Base-by-base conservation (phyloP, 2,113 vertebrate genomes). In the Pristiophorus japonicus region DNA sequence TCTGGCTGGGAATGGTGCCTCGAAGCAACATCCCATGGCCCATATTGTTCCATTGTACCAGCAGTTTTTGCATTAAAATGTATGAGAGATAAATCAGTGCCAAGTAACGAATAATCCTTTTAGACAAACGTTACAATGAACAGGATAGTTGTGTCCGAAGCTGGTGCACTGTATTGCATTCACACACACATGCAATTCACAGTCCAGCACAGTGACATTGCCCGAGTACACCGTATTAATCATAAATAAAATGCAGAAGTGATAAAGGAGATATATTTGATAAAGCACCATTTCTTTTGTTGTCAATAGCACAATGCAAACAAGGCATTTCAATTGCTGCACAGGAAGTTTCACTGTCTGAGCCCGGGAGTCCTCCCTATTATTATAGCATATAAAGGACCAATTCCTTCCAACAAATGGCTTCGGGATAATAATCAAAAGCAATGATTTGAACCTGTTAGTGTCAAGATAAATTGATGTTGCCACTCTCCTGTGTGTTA, bases 401-500 rank as follows among this genome's bases (percentile, higher is more conserved):
- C 30, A 16, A 90, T 59, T 90, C 87, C 30, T 90, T 34, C 88
- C 55, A 92, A 38, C 55, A 90, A 90, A 30, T 62, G 34, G 59
- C 59, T 92, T 7, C 34, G 65, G 59, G 62, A 92, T 63, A 92
- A 92, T 20, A 65, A 63, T 92, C 88, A 63, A 38, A 92, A 65
- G 34, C 88, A 92, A 62, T 65, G 88, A 63, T 92, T 92, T 92
- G 59, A 8, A 92, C 38, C 34, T 6, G 18, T 22, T 38, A 59
- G 6, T 34, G 4, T 45, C n/a, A 62, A 22, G 7, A 63, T 59
- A 92, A 63, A 55, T 18, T 22, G 4, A 18, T 22, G 34, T 62
- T 63, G n/a, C 34, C 88, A 92, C 88, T 42, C 88, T 38, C 59
- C 62, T n/a, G 88, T 65, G 88, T 92, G 88, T 92, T 20, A 92